These are phyloP conservation scores for Eumeta japonica DNA, from an alignment of 1,140 invertebrate genomes.

Conservation along the genomic window DNA sequence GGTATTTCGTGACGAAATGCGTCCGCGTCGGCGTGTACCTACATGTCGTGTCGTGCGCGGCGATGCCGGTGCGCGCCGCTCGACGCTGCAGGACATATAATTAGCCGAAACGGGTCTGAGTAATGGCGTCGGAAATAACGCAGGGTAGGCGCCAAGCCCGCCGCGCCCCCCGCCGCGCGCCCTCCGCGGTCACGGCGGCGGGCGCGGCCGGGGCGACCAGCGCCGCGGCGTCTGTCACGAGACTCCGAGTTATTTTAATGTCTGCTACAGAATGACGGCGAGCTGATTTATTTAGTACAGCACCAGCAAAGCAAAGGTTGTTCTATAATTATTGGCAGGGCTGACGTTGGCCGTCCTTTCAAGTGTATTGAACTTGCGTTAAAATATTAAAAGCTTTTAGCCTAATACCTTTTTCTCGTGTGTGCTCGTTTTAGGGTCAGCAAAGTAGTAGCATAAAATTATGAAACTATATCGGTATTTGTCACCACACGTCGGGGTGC, in stretches of 20 bases:
- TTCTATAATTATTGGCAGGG: conserved; percentile 16
- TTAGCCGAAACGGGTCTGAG: conserved; percentile 52
- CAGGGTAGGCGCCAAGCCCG: conserved; percentile 37
- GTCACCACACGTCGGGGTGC: too few species aligned
- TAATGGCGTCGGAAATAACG: conserved; percentile 54
- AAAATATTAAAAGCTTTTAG: too few species aligned
- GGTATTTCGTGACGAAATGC: too few species aligned
- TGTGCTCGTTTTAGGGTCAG: too few species aligned
- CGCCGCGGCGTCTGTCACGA: conserved; percentile 42
- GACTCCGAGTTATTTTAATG: conserved; percentile 47
- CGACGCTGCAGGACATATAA: conserved; percentile 29
- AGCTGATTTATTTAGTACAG: conserved; percentile 36
- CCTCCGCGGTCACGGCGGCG: conserved; percentile 56
- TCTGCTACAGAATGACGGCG: conserved; percentile 23
- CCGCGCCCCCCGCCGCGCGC: conserved; percentile 25
- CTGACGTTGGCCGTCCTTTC: too few species aligned
- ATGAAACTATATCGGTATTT: too few species aligned
- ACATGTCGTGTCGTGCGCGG: too few species aligned
- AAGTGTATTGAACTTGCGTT: too few species aligned
- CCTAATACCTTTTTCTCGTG: too few species aligned
- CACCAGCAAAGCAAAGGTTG: conserved; percentile 19
- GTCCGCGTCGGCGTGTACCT: too few species aligned
- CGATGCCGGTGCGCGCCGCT: conserved; percentile 7
- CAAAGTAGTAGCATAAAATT: too few species aligned
- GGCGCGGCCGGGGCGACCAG: conserved; percentile 13